Evolutionary conservation across 1,140 invertebrate species (phyloP).

Genomic region (Drosophila funebris): DNA sequence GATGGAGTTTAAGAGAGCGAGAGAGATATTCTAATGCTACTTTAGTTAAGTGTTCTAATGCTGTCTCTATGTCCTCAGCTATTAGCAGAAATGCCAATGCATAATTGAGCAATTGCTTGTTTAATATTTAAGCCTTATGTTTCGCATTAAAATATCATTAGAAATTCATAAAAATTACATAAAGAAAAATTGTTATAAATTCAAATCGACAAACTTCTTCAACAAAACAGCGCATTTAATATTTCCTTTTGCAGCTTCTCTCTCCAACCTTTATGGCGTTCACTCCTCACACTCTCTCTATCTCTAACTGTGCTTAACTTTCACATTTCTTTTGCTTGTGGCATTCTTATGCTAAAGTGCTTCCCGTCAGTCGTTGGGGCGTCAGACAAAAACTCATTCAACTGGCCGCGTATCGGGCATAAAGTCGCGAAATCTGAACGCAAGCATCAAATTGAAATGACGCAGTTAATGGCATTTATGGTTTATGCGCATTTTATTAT

Average conservation of each 20-base stretch:
- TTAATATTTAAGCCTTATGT: background rate
- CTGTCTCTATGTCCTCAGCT: too few species aligned
- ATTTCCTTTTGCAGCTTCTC: constrained; percentile 7
- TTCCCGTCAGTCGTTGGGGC: constrained; percentile 28
- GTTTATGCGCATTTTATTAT: constrained; percentile 75
- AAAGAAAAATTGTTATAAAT: constrained; percentile 22
- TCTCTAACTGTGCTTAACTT: background rate
- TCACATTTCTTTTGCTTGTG: constrained; percentile 15
- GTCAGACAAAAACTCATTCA: constrained; percentile 22
- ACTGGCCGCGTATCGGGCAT: constrained; percentile 28
- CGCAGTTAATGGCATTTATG: constrained; percentile 79
- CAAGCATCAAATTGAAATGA: constrained; percentile 78
- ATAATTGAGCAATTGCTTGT: constrained; percentile 16
- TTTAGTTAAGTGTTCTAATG: too few species aligned
- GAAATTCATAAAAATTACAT: constrained; percentile 32
- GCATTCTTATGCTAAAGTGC: constrained; percentile 30
- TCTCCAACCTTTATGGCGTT: too few species aligned
- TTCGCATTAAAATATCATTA: background rate
- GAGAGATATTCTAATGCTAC: background rate
- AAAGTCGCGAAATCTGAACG: constrained; percentile 43
- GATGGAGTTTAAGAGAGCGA: background rate
- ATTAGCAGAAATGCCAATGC: background rate
- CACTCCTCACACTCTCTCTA: background rate
- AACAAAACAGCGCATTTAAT: constrained; percentile 21
- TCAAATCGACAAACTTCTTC: constrained; percentile 21